Evolutionary conservation across 2,113 vertebrate species (phyloP), one percentile per base, ranked within the genome.

Genomic region (Marmota flaviventris): DNA sequence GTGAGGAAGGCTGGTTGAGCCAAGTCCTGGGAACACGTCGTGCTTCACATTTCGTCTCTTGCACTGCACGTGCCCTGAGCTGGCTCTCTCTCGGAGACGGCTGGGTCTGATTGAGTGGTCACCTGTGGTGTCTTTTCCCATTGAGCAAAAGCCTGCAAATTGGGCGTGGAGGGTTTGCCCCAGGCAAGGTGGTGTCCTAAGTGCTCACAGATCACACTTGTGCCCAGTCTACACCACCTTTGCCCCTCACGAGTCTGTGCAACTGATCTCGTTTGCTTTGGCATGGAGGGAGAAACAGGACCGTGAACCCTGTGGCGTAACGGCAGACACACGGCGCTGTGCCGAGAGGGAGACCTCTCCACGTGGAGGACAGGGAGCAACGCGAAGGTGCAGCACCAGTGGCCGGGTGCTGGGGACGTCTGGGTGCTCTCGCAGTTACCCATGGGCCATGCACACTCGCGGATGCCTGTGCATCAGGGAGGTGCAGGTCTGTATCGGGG

Each of bases 61-160:
- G 51, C 29, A 4, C 67, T 91, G 25, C 51, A 3, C 32, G 24
- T 39, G 73, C 48, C 18, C 45, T 2, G 37, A 75, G 24, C 45
- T 34, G 20, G 13, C 95, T 92, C 92, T 87, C 51, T 92, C 92
- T 87, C 51, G 13, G 73, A 89, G 94, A 89, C 29, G 87, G 63
- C 63, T 96, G 86, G 79, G 56, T 96, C 91, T 94, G 95, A 97
- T 89, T 91, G 92, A 79, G 69, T 94, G 95, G 96, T 97, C 93
- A 95, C 96, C 89, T 94, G 79, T 72, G 18, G 85, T 72, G 7
- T 83, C 82, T 94, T 94, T 93, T 94, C 32, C 61, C 78, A 95
- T 89, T 94, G 95, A 97, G 89, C 79, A 89, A 84, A 97, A 72
- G 93, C 79, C 73, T 72, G 65, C 7, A 91, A 48, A 93, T 94